Base-by-base conservation (phyloP, 2,113 vertebrate species). In the Spea bombifrons region DNA sequence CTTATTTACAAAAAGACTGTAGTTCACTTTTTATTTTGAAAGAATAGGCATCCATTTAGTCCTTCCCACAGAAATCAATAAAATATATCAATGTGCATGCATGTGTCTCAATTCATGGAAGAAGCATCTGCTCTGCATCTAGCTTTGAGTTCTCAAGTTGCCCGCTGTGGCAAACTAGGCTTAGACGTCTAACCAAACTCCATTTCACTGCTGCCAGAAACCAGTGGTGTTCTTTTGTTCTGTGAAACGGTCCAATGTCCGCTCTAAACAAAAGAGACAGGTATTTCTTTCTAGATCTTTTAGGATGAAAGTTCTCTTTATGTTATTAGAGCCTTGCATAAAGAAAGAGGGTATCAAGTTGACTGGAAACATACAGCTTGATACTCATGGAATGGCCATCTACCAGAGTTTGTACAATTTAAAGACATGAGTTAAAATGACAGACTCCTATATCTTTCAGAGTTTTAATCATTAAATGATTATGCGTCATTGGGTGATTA, bases 121-220 rank as follows among this genome's bases (percentile, higher is more conserved):
- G 57, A 44, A 1, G 76, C 13, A 45, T 13, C 63, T 68, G 49
- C 50, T 71, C 43, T 0, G 0, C 5, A 50, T 43, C 52, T 9
- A 13, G 6, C 3, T 6, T 75, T 17, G 0, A 0, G 12, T 43
- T 75, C 72, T 78, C 75, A 68, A n/a, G 0, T 46, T 53, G 17
- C 67, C 73, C 52, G 59, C n/a, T n/a, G n/a, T 69, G 45, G 75
- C 50, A 48, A 75, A 74, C 68, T 43, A 73, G 66, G 75, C 17
- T 78, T 49, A 57, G 73, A 66, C 7, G 8, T 59, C 6, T 59
- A 80, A 74, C 65, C 45, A 7, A 74, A 74, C 66, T 49, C 12
- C 43, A 12, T 17, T 68, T 61, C 52, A 73, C 44, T 55, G 64
- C 71, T 67, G 69, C 64, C 64, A 43, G 64, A 44, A 8, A 74